A percentile compares a stretch with the other conserved stretches of the same genome.
Conservation (phyloP, 2,113 vertebrate genomes). For the Sakesphorus luctuosus region DNA sequence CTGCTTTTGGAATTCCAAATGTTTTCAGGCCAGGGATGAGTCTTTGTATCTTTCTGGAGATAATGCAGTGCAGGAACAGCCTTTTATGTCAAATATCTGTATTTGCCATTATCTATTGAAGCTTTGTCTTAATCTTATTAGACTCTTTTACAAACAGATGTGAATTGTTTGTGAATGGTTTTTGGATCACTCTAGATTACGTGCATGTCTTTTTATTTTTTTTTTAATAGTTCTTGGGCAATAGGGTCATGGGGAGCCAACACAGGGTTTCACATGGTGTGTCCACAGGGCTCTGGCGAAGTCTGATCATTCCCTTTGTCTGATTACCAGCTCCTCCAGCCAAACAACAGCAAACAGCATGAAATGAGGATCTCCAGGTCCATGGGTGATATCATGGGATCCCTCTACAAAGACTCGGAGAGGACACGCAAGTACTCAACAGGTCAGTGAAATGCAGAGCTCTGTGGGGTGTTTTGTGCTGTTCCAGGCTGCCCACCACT, state of each 20-base stretch:
- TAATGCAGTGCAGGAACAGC: neutral
- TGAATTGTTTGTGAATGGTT: neutral
- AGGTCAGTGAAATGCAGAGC: conserved; percentile 59
- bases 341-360: conserved; percentile 87
- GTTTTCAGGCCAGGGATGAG: neutral
- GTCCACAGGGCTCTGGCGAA: neutral
- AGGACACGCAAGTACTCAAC: conserved; percentile 89
- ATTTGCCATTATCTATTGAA: neutral
- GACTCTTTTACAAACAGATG: neutral
- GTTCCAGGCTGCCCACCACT: neutral
- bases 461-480: accelerated
- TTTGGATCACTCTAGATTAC: neutral
- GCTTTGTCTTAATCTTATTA: neutral
- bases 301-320: conserved; percentile 6
- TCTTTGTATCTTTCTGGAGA: neutral
- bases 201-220: neutral
- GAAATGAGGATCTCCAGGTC: conserved; percentile 91
- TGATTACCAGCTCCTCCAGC: conserved; percentile 81
- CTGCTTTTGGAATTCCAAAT: neutral
- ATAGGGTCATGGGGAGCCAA: neutral
- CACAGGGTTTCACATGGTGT: neutral
- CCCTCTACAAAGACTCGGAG: conserved; percentile 85
- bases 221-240: neutral
- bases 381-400: conserved; percentile 89
- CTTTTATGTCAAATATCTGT: neutral